These are phyloP conservation scores for Drosophila atripex DNA, from an alignment of 2,888 invertebrate genomes.

Conservation along the genomic window DNA sequence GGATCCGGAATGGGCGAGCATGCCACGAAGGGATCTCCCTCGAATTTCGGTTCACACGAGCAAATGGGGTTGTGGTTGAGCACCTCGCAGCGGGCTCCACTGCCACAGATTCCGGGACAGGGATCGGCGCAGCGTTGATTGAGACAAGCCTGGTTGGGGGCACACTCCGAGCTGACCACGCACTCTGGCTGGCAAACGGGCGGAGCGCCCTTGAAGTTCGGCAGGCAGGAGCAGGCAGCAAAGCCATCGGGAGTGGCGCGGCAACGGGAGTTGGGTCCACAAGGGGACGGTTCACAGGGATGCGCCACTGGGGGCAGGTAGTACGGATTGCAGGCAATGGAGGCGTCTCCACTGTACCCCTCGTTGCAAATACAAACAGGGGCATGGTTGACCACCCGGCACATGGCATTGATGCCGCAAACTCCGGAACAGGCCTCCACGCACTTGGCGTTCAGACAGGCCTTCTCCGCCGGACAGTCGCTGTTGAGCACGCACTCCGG, in stretches of 20 bases:
- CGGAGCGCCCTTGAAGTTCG: conserved; percentile 90
- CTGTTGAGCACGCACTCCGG: conserved; percentile 93
- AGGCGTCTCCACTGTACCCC: conserved; percentile 90
- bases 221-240: conserved; percentile 91
- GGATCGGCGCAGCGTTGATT: conserved; percentile 92
- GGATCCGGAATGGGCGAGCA: conserved; percentile 84
- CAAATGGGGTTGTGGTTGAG: conserved; percentile 94
- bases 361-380: conserved; percentile 91
- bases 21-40: conserved; percentile 92
- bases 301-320: conserved; percentile 84
- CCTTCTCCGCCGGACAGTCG: conserved; percentile 89
- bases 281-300: conserved; percentile 92
- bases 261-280: conserved; percentile 92
- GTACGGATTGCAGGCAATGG: conserved; percentile 88
- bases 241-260: conserved; percentile 88
- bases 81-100: conserved; percentile 90
- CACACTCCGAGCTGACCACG: conserved; percentile 92
- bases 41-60: conserved; percentile 89
- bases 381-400: conserved; percentile 89
- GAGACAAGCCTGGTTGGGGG: conserved; percentile 90
- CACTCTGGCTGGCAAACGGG: conserved; percentile 94
- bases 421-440: conserved; percentile 90
- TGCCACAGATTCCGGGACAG: conserved; percentile 92
- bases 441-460: conserved; percentile 91
- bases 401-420: conserved; percentile 90